Evolutionary conservation across 1,140 invertebrate species (phyloP), one percentile per base, ranked within the genome.

Genomic region (Bombus waltoni): DNA sequence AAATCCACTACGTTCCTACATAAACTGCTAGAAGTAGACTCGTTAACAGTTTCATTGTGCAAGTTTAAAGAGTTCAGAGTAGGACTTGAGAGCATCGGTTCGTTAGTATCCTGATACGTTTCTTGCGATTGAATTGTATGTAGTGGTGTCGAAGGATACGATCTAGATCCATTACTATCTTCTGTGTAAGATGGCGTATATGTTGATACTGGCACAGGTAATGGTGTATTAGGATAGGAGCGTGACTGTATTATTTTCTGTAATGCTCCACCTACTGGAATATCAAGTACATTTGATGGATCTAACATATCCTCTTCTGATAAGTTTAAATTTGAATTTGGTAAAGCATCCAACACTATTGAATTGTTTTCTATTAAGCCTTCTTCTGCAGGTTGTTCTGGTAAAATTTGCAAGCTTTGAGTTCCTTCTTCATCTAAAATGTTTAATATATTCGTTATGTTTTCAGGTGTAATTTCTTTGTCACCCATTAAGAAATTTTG

Each of bases 211-310:
- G 91, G 90, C 8, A 92, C 80, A 9, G 95, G 94, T 62, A 95
- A 75, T 1, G 95, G 95, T 18, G 95, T 96, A 74, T 95, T 96
- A 1, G 95, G 94, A 88, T 95, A 96, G 5, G 95, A 95, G 11
- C 95, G 89, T 1, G 95, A 95, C 13, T 94, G 92, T 40, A 94
- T 93, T n/a, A 93, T 92, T 68, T 94, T 94, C 44, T 88, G 88
- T 59, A 90, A 81, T 25, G 70, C 85, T 53, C 81, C 89, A 76
- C 70, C 81, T 0, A 90, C 88, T 28, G 88, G 85, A 40, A 83
- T 80, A 38, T 91, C 90, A 11, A 94, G 85, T 32, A 93, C 91
- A 11, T 74, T 88, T 4, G 87, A 88, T 1, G 93, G 83, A 73
- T 92, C 91, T 28, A 92, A 22, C 15, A 94, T 93, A 35, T 90